Evolutionary conservation across 2,888 invertebrate genomes (phyloP), one percentile per base, ranked within the genome.

Genomic region (Campoplex capitator): DNA sequence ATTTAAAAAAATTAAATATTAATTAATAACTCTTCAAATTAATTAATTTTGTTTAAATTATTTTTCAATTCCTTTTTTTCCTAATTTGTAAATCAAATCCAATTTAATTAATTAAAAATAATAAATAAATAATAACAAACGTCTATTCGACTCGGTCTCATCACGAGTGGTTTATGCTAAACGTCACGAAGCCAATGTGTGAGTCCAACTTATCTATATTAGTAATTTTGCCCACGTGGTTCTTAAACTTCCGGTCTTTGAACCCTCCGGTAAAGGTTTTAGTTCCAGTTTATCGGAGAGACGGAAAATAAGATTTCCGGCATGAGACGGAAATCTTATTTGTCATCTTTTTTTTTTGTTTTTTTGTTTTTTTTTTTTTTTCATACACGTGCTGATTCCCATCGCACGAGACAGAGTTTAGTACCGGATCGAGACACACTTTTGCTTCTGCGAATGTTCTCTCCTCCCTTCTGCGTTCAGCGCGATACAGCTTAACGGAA

Each of bases 371-470:
- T 23, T 11, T 58, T 58, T 28, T 28, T 28, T 13, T 28, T 58
- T 28, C 13, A 28, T 58, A 7, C 13, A 3, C 28, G 11, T 1
- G 3, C 13, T 28, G 28, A 58, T 58, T 28, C 28, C 13, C 58
- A 58, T 58, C 58, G 58, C 58, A 28, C 58, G 58, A 58, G 28
- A 58, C 58, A 58, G 58, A 11, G 58, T 58, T 62, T 16, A 32
- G 62, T 62, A 32, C 62, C 32, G 16, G 32, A 32, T 32, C 62
- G 32, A 32, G 32, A 62, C 32, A 62, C 32, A 62, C 62, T 62
- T 32, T 62, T 32, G 28, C 62, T 62, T 16, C 6, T 32, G 62
- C 16, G 13, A 28, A 58, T 58, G 38, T 35, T 51, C 51, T 71
- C 23, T 23, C 23, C 71, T 8, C 51, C 18, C 51, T 4, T 38